Percentiles rank a stretch among this genome's conserved stretches.
Conservation (phyloP, 2,888 invertebrate species). For the Germaria angustata region DNA sequence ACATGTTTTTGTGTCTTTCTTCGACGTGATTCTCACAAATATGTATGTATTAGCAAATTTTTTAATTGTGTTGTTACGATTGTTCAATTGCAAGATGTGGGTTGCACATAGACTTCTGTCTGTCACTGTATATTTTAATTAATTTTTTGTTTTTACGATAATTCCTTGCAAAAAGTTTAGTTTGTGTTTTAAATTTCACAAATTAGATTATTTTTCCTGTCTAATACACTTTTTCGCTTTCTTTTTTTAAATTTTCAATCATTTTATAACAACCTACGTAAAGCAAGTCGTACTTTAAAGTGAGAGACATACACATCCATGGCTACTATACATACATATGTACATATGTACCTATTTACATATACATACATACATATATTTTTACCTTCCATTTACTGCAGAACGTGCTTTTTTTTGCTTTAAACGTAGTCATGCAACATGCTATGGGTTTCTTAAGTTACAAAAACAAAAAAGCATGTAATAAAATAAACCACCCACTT, state of each 20-base stretch:
- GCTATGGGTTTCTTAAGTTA: constrained; percentile 22
- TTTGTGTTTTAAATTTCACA: too few species aligned
- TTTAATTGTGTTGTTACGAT: too few species aligned
- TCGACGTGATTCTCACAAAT: too few species aligned
- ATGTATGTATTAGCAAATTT: too few species aligned
- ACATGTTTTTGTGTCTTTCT: too few species aligned
- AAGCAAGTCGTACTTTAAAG: neutral
- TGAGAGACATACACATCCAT: neutral
- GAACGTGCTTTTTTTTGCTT: constrained; percentile 27
- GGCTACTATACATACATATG: neutral
- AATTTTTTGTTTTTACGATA: too few species aligned
- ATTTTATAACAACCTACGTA: neutral
- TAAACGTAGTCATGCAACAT: constrained; percentile 42
- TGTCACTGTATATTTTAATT: too few species aligned
- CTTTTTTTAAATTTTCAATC: neutral
- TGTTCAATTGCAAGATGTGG: too few species aligned
- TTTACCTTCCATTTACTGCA: constrained; percentile 9
- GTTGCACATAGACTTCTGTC: too few species aligned
- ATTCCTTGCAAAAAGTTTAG: too few species aligned
- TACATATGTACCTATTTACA: neutral
- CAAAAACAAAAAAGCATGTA: neutral
- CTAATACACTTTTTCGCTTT: neutral
- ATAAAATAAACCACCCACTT: constrained; percentile 56
- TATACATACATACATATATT: too few species aligned
- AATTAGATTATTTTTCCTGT: neutral